Evolutionary conservation across 2,888 invertebrate genomes (phyloP).

Genomic region (Lamellibrachia satsuma): DNA sequence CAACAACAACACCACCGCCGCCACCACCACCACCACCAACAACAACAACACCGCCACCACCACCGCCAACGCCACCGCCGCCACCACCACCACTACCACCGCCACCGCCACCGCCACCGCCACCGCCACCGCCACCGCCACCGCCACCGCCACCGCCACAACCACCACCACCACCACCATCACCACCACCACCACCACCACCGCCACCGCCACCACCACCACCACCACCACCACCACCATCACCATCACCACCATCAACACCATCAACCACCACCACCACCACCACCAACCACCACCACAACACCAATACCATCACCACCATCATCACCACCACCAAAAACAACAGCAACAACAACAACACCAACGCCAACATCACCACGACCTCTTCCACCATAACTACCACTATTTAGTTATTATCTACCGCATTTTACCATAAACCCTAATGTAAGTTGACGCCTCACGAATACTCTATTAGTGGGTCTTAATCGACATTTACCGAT

Average conservation of each 20-base stretch:
- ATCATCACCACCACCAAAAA: not conserved
- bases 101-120: constrained; percentile 20
- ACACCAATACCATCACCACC: not conserved
- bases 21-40: not conserved
- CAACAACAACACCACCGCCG: constrained; percentile 23
- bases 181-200: not conserved
- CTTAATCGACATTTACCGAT: not conserved
- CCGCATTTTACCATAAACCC: not conserved
- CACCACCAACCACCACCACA: not conserved
- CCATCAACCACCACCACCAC: constrained; percentile 21
- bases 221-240: not conserved
- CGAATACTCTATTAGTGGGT: not conserved
- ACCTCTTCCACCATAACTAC: not conserved
- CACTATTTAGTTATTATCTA: not conserved
- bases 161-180: constrained; percentile 23
- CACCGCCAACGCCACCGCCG: not conserved
- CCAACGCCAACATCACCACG: not conserved
- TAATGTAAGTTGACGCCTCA: not conserved
- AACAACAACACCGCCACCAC: not conserved
- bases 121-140: constrained; percentile 22
- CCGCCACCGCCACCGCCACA: constrained; percentile 22
- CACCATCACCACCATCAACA: constrained; percentile 19
- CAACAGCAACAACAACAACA: not conserved
- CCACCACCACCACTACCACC: constrained; percentile 21
- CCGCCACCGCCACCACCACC: not conserved